Base-by-base conservation (phyloP, 2,113 vertebrate species). In the Thunnus thynnus region DNA sequence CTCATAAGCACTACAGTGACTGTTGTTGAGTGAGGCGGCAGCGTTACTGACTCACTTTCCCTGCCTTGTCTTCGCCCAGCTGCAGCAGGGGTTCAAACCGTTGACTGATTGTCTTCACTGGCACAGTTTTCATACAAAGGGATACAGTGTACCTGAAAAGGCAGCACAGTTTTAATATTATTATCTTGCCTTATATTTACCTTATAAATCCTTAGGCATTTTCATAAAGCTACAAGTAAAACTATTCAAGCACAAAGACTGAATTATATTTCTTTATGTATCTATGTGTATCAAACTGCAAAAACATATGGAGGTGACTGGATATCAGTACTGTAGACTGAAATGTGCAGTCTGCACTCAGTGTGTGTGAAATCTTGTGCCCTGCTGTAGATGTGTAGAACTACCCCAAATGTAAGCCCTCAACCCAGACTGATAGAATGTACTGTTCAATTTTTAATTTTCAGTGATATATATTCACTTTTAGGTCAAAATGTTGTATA, bases 241-340 rank as follows among this genome's bases (percentile, higher is more conserved):
- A 20, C 47, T n/a, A 2, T 72, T 60, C 1, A 69, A 78, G 72
- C 75, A 84, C 80, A 87, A 82, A 72, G 46, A 88, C 68, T 76
- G 69, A 88, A 67, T 58, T 18, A 51, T 20, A 4, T 73, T 52
- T 67, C 51, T 11, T 75, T 68, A 71, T 73, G 27, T 86, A 67
- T 80, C 55, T 41, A 41, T 41, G 7, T 41, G 36, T n/a, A 30
- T 74, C 25, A 50, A 82, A 3, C 41, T 64, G 57, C 70, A 68
- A 46, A 75, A 58, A 72, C 18, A 17, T 3, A 41, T 50, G 74
- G 27, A 68, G 55, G 62, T 58, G 62, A 76, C 54, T 83, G 72
- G 50, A 80, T 47, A 12, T 36, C 11, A 48, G 46, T 51, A 16
- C 69, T 61, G 27, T 20, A 4, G 58, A 52, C 20, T 13, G 22